These are phyloP conservation scores for Lottia scabra DNA, from an alignment of 2,888 invertebrate species.

Conservation along the genomic window DNA sequence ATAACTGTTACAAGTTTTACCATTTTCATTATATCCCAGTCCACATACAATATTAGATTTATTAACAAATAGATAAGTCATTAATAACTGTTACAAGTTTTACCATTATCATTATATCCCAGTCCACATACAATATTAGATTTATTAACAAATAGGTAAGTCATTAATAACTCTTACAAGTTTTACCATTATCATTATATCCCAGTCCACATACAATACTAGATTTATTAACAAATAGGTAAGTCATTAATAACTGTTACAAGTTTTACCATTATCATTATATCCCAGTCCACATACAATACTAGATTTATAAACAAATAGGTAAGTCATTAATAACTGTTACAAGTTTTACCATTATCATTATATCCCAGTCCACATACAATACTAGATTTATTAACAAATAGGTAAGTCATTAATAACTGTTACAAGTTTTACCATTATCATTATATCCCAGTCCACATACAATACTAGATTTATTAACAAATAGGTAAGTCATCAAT, in stretches of 20 bases:
- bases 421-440: too few species aligned
- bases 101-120: too few species aligned
- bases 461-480: conserved; percentile 69
- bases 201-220: conserved; percentile 75
- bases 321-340: conserved; percentile 33
- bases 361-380: conserved; percentile 77
- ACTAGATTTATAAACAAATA: conserved; percentile 65
- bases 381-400: conserved; percentile 67
- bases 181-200: conserved; percentile 79
- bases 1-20: too few species aligned
- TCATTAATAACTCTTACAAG: too few species aligned
- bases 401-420: conserved; percentile 36
- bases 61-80: too few species aligned
- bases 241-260: conserved; percentile 59
- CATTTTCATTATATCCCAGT: too few species aligned
- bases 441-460: too few species aligned
- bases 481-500: conserved; percentile 21
- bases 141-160: too few species aligned
- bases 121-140: too few species aligned
- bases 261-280: conserved; percentile 78
- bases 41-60: too few species aligned
- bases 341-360: conserved; percentile 79
- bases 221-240: conserved; percentile 64
- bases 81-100: too few species aligned
- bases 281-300: conserved; percentile 77